phyloP scores from a whole-genome alignment of 2,888 invertebrate genomes.

The Cryptophagus acutangulus region DNA sequence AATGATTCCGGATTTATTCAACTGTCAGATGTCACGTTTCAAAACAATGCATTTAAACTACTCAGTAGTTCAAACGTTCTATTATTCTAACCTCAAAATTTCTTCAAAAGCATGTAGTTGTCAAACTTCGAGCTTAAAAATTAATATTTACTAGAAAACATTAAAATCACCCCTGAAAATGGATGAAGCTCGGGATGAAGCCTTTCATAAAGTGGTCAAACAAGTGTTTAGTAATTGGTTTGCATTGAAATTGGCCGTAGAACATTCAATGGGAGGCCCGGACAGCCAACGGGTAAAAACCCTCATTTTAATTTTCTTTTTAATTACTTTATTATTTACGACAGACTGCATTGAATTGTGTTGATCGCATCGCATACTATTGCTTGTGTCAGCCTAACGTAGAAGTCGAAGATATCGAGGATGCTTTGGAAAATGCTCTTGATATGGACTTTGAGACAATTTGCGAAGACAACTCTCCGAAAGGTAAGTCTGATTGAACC shows the following conservation, averaged over 20 bases:
- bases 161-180: no score
- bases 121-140: no score
- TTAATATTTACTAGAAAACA: no score
- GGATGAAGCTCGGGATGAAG: no score
- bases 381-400: conserved; percentile 56
- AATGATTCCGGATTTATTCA: no score
- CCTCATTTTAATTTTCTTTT: conserved; percentile 24
- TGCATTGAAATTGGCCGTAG: conserved; percentile 64
- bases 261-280: conserved; percentile 69
- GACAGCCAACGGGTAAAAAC: conserved; percentile 60
- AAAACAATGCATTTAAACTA: no score
- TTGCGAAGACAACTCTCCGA: conserved; percentile 66
- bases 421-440: conserved; percentile 64
- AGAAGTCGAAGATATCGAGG: conserved; percentile 57
- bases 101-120: no score
- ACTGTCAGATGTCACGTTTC: no score
- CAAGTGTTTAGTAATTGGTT: conserved; percentile 69
- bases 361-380: conserved; percentile 60
- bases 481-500: conserved; percentile 60
- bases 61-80: no score
- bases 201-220: conserved; percentile 60
- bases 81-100: no score
- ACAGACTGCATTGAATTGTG: conserved; percentile 60
- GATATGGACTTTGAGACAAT: conserved; percentile 69
- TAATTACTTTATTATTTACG: conserved; percentile 17